phyloP scores from a whole-genome alignment of 2,797 vertebrate species.

The Enteromius treurensis region DNA sequence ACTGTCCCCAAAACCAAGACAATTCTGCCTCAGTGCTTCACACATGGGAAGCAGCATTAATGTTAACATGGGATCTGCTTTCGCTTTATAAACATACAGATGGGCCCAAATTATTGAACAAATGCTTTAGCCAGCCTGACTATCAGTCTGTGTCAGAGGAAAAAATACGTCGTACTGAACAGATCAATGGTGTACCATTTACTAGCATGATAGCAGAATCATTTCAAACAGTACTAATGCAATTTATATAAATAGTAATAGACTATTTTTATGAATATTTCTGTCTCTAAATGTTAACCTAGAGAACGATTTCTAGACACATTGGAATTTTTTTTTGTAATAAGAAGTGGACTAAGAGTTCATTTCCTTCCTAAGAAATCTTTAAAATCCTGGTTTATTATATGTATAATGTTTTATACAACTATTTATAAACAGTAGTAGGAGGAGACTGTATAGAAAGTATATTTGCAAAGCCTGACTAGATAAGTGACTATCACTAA shows the following conservation, averaged over 20 bases:
- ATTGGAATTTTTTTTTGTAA: not conserved
- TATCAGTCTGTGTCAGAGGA: slow-evolving; percentile 22
- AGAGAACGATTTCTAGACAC: not conserved
- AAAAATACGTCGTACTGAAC: not conserved
- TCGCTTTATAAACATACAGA: slow-evolving; percentile 38
- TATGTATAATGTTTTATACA: not conserved
- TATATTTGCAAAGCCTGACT: slow-evolving; percentile 12
- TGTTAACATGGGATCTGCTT: slow-evolving; percentile 18
- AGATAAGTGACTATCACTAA: slow-evolving; percentile 44
- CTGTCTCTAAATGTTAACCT: not conserved
- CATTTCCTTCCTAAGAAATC: not conserved
- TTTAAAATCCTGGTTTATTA: not conserved
- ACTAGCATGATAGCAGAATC: not conserved
- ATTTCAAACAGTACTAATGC: not conserved
- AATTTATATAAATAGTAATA: not conserved
- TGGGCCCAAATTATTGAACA: slow-evolving; percentile 23
- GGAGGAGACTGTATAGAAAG: slow-evolving; percentile 12
- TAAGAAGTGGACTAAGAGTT: not conserved
- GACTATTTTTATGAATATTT: not conserved
- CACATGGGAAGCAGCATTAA: slow-evolving; percentile 18
- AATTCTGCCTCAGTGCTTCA: slow-evolving; percentile 8
- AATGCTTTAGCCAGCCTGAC: slow-evolving; percentile 20
- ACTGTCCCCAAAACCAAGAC: slow-evolving; percentile 32
- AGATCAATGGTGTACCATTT: slow-evolving; percentile 14
- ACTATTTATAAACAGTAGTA: not conserved